Evolutionary conservation across 2,888 invertebrate species (phyloP).

Genomic region (Beris morrisii): DNA sequence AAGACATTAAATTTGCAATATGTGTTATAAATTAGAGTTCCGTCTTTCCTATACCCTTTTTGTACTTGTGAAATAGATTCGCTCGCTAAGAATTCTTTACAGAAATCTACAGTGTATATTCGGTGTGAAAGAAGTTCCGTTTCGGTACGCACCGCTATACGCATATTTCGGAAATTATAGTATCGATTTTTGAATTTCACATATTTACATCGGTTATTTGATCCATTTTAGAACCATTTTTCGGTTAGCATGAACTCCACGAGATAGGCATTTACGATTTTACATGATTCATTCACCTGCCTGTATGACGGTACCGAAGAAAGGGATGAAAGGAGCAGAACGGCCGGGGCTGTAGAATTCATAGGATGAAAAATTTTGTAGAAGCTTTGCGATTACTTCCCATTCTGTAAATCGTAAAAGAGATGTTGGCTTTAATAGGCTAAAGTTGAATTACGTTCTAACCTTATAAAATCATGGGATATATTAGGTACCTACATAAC

Average conservation of each 20-base stretch:
- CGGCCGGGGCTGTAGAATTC: conserved; percentile 21
- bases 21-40: too few relatives aligned
- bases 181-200: conserved; percentile 38
- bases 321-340: too few relatives aligned
- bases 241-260: not conserved
- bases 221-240: not conserved
- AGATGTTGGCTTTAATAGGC: conserved; percentile 30
- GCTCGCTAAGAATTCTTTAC: too few relatives aligned
- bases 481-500: conserved; percentile 2
- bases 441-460: conserved; percentile 27
- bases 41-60: too few relatives aligned
- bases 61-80: too few relatives aligned
- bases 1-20: too few relatives aligned
- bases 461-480: conserved; percentile 18
- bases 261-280: conserved; percentile 17
- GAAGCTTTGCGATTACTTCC: conserved; percentile 20
- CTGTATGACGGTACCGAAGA: conserved; percentile 9
- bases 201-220: conserved; percentile 9
- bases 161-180: conserved; percentile 38
- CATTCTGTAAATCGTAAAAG: conserved; percentile 29
- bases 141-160: conserved; percentile 16
- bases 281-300: conserved; percentile 24
- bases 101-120: too few relatives aligned
- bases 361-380: conserved; percentile 25
- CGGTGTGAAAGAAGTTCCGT: conserved; percentile 16